Evolutionary conservation across 2,113 vertebrate genomes (phyloP), one percentile per base, ranked within the genome.

Genomic region (Sinocyclocheilus anshuiensis): DNA sequence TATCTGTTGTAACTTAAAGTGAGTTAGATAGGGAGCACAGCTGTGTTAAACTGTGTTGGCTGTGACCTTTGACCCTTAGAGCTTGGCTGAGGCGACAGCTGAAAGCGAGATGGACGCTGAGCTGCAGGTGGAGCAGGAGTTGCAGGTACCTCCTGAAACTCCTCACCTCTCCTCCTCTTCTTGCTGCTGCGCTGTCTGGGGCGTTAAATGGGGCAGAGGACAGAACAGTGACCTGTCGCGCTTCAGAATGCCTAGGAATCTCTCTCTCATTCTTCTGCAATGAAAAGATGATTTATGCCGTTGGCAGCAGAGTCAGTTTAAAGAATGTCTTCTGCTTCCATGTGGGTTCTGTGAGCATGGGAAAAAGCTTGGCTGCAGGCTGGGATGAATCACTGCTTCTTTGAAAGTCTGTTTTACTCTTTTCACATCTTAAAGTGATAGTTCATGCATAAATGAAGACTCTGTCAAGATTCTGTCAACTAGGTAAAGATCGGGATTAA

Each of bases 81-180:
- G 48, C 76, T 78, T 65, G 84, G 93, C 89, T 89, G 94, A 91
- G 2, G 87, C 78, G 48, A 61, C 86, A 33, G 24, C 86, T 88
- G 92, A 89, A 87, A 84, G 84, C 77, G 95, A 94, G 91, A 88
- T 85, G 75, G 91, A 92, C 83, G 88, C 90, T 89, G 92, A 94
- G 90, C 92, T 86, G 75, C 92, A 92, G 81, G 45, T 87, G 36
- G 95, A 95, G 87, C 95, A 95, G 0, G 95, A 96, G 92, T 93
- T 92, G 2, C 93, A 96, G 95, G 96, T 97, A 94, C 84, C 42
- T 12, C 74, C 81, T 86, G 84, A 67, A 53, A 63, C 75, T 75
- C 18, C 74, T 57, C 22, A 50, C 65, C 72, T 61, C 84, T 57
- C 69, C 53, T 76, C 71, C 67, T 36, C 50, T 55, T 69, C 39